Conservation (phyloP, 2,888 invertebrate genomes). For the Lasiommata megera region DNA sequence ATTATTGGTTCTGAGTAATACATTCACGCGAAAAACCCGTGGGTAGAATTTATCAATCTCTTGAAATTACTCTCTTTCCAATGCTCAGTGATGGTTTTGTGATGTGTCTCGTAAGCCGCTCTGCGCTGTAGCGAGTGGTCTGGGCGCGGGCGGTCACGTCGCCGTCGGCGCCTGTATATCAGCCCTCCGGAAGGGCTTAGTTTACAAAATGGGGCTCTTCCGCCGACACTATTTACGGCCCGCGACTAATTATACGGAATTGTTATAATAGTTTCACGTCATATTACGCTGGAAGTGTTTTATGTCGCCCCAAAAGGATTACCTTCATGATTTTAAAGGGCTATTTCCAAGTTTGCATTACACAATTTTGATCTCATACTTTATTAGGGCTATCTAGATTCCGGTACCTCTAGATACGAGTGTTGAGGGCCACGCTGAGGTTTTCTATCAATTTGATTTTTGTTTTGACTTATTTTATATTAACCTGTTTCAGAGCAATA, state of each 20-base stretch:
- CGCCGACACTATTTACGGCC: conserved; percentile 26
- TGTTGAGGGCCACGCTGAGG: no score
- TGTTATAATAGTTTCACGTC: conserved; percentile 2
- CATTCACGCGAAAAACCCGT: no score
- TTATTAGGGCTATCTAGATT: no score
- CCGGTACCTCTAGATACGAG: no score
- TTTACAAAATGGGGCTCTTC: conserved; percentile 27
- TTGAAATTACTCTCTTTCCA: no score
- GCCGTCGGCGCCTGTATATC: conserved; percentile 43
- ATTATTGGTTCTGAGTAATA: no score
- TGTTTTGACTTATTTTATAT: no score
- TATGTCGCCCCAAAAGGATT: background rate
- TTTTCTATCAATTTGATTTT: no score
- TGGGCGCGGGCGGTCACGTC: conserved; percentile 20
- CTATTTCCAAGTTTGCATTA: background rate
- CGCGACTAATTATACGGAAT: conserved; percentile 19
- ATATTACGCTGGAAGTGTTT: conserved; percentile 12
- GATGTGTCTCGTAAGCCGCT: background rate
- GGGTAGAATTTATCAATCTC: no score
- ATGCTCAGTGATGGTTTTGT: no score
- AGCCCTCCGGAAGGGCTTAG: conserved; percentile 34
- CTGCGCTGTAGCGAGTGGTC: background rate
- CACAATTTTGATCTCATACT: no score
- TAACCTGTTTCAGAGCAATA: no score
- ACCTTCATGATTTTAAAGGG: background rate